Conservation (phyloP, 1,140 invertebrate species). For the Protaetia brevitarsis region DNA sequence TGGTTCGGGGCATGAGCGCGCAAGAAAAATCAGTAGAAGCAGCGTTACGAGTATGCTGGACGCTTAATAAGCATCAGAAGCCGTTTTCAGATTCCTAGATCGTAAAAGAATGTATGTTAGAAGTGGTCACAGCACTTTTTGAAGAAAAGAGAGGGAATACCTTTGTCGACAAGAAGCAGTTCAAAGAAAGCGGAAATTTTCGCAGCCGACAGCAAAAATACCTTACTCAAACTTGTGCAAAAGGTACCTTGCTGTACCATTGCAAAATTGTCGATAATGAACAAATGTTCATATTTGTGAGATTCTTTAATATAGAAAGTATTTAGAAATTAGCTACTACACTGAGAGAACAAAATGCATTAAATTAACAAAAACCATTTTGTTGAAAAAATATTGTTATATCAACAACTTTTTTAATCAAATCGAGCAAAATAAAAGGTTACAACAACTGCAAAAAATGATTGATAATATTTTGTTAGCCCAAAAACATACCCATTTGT, state of each 20-base stretch:
- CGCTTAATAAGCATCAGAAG: slow-evolving; percentile 27
- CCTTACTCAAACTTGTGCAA: background rate
- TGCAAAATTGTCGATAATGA: slow-evolving; percentile 23
- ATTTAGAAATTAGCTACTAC: too few species aligned
- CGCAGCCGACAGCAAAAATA: slow-evolving; percentile 24
- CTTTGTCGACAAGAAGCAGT: slow-evolving; percentile 27
- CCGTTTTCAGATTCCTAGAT: slow-evolving; percentile 27
- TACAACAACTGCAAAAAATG: too few species aligned
- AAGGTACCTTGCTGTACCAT: slow-evolving; percentile 19
- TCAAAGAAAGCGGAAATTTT: slow-evolving; percentile 28
- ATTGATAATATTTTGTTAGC: too few species aligned
- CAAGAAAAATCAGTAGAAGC: slow-evolving; percentile 27
- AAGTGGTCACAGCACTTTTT: slow-evolving; percentile 24
- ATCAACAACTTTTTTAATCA: too few species aligned
- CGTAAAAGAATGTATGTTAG: slow-evolving; percentile 26
- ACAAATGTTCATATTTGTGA: slow-evolving; percentile 7
- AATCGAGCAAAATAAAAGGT: too few species aligned
- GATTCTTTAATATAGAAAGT: slow-evolving; percentile 25
- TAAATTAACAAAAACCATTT: too few species aligned
- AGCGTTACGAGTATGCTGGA: slow-evolving; percentile 26
- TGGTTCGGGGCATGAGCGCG: slow-evolving; percentile 23
- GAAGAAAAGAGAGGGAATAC: slow-evolving; percentile 4
- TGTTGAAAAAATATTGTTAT: too few species aligned
- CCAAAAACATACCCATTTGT: too few species aligned
- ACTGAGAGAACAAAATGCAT: too few species aligned